Conservation (phyloP, 2,888 invertebrate genomes). For the Lasioglossum vierecki region DNA sequence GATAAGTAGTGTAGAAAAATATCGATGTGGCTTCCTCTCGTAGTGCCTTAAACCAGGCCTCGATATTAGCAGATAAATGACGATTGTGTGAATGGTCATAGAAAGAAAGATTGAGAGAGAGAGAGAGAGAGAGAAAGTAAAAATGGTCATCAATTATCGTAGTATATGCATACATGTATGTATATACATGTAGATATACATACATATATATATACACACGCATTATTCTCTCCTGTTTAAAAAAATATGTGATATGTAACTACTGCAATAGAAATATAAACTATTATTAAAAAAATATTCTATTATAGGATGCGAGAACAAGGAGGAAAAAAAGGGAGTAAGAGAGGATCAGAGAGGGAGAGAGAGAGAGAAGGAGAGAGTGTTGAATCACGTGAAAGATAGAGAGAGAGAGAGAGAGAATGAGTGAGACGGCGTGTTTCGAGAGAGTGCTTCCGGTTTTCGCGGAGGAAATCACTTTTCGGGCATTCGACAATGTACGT, state of each 20-base stretch:
- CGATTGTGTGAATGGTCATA: neutral
- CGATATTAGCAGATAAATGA: conserved; percentile 24
- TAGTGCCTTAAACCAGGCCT: conserved; percentile 44
- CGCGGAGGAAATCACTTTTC: conserved; percentile 30
- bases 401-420: neutral
- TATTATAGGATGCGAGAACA: conserved; percentile 57
- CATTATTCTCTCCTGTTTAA: conserved; percentile 72
- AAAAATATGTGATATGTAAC: conserved; percentile 80
- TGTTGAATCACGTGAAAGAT: neutral
- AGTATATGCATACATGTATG: conserved; percentile 28
- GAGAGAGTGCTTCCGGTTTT: conserved; percentile 38
- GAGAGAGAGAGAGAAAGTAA: conserved; percentile 30
- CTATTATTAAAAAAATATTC: conserved; percentile 70
- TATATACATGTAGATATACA: conserved; percentile 16
- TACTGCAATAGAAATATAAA: conserved; percentile 81
- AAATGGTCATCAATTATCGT: conserved; percentile 55
- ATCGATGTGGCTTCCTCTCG: conserved; percentile 49
- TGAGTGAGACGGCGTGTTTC: conserved; percentile 47
- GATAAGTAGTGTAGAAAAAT: conserved; percentile 27
- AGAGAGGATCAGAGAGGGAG: conserved; percentile 29
- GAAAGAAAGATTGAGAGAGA: conserved; percentile 9
- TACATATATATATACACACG: conserved; percentile 28
- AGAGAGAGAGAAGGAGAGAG: conserved; percentile 1
- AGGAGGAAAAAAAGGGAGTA: conserved; percentile 13
- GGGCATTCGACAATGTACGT: neutral